Evolutionary conservation across 2,113 vertebrate genomes (phyloP), one percentile per base, ranked within the genome.

Genomic region (Emberiza fucata): DNA sequence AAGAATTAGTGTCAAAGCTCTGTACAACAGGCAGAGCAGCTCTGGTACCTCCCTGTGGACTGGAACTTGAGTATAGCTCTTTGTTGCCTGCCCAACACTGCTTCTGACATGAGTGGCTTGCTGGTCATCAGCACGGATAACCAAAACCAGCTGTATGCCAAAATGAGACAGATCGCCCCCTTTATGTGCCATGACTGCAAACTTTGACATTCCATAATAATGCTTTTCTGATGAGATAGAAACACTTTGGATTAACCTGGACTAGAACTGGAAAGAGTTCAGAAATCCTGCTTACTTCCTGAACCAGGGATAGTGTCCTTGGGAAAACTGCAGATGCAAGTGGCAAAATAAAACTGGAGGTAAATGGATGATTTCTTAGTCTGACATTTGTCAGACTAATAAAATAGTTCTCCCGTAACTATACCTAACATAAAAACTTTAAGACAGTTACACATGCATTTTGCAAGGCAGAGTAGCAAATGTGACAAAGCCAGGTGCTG

Each of bases 11-110:
- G 85, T 64, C 72, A 87, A 81, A 60, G 37, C 53, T n/a, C 27
- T 2, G 11, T 22, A 19, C 11, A 20, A 61, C 12, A 5, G 6
- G 53, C 33, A 85, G 33, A 6, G 2, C 0, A 4, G 45, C 4
- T 65, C 54, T 51, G 54, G 45, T 76, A 42, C 71, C 35, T 51
- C 61, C 45, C 63, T 29, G 80, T 14, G 54, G 40, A 15, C 3
- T 56, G 14, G 29, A 21, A 54, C 21, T 56, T 2, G 8, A 90
- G 33, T 4, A 42, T 45, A 48, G 31, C 17, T 60, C 50, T 83
- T 65, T 61, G 20, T 48, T 1, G 8, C n/a, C 59, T 77, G 86
- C 72, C 54, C 40, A 54, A 12, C 5, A 40, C 42, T 63, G n/a
- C 47, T 51, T 59, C 56, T 56, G 47, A 29, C 1, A 2, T 2